phyloP scores from a whole-genome alignment of 2,888 invertebrate species.

The Drosophila formosana region DNA sequence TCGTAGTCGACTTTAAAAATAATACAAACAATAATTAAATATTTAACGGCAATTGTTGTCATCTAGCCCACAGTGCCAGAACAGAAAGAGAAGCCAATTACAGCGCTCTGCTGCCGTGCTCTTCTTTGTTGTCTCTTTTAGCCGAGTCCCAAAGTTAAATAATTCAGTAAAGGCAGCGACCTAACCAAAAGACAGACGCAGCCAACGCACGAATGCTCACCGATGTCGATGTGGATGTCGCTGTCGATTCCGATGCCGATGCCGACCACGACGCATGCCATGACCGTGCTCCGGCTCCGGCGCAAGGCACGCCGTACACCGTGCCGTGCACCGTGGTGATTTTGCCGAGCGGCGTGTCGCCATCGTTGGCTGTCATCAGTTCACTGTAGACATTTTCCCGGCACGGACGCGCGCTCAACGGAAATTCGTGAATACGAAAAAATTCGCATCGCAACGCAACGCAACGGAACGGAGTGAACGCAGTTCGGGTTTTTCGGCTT shows the following conservation, averaged over 20 bases:
- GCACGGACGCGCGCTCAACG: constrained; percentile 66
- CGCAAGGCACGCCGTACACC: constrained; percentile 36
- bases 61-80: constrained; percentile 29
- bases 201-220: constrained; percentile 46
- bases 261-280: constrained; percentile 43
- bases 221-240: constrained; percentile 1
- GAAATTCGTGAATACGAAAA: constrained; percentile 3
- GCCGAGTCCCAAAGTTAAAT: constrained; percentile 20
- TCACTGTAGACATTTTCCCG: constrained; percentile 82
- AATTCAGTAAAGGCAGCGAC: constrained; percentile 40
- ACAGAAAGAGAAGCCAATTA: constrained; percentile 19
- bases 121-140: constrained; percentile 19
- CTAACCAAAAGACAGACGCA: constrained; percentile 51
- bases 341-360: constrained; percentile 24
- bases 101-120: constrained; percentile 10
- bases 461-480: constrained; percentile 29
- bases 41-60: not conserved
- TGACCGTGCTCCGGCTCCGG: constrained; percentile 56
- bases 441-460: constrained; percentile 15
- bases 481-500: constrained; percentile 25
- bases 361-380: constrained; percentile 48
- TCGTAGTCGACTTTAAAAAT: too few species aligned
- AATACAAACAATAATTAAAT: too few species aligned
- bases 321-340: constrained; percentile 5
- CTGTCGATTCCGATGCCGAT: not conserved